These are phyloP conservation scores for Hypsopygia costalis DNA, from an alignment of 2,888 invertebrate genomes.

Conservation along the genomic window DNA sequence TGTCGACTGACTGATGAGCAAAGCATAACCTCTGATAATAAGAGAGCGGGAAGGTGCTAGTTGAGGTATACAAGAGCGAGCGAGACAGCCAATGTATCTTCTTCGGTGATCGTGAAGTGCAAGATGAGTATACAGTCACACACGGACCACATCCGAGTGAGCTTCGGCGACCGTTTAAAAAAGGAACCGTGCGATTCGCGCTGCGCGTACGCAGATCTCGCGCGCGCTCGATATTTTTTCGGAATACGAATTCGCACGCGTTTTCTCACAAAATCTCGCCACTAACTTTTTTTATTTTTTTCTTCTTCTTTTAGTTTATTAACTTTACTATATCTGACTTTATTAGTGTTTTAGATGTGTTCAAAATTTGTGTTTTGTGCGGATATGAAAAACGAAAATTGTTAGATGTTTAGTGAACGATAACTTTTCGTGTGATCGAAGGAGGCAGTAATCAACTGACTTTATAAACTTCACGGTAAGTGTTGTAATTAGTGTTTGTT, in stretches of 20 bases:
- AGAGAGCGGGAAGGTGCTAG: slow-evolving; percentile 58
- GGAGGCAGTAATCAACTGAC: slow-evolving; percentile 30
- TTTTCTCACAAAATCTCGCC: slow-evolving; percentile 27
- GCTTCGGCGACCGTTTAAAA: slow-evolving; percentile 66
- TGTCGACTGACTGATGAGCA: slow-evolving; percentile 76
- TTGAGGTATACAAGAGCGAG: slow-evolving; percentile 31
- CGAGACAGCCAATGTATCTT: slow-evolving; percentile 63
- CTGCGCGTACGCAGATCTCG: slow-evolving; percentile 64
- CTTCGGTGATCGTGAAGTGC: slow-evolving; percentile 78
- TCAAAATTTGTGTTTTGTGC: slow-evolving; percentile 34
- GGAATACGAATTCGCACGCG: slow-evolving; percentile 38
- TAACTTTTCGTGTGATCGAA: slow-evolving; percentile 33
- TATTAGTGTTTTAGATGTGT: slow-evolving; percentile 39
- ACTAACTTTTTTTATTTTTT: slow-evolving; percentile 21
- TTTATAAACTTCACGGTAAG: slow-evolving; percentile 34
- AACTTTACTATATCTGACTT: slow-evolving; percentile 28
- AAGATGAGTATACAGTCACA: slow-evolving; percentile 79
- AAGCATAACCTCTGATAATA: slow-evolving; percentile 78
- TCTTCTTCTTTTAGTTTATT: slow-evolving; percentile 21
- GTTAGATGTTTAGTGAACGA: slow-evolving; percentile 43
- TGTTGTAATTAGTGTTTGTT: not conserved
- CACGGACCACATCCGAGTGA: slow-evolving; percentile 76
- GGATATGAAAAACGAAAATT: slow-evolving; percentile 36
- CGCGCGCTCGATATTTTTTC: slow-evolving; percentile 46
- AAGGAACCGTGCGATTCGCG: slow-evolving; percentile 57